A percentile compares a stretch with the other conserved stretches of the same genome.
Evolutionary conservation across 2,113 vertebrate species (phyloP).

Genomic region (Ellobius talpinus): DNA sequence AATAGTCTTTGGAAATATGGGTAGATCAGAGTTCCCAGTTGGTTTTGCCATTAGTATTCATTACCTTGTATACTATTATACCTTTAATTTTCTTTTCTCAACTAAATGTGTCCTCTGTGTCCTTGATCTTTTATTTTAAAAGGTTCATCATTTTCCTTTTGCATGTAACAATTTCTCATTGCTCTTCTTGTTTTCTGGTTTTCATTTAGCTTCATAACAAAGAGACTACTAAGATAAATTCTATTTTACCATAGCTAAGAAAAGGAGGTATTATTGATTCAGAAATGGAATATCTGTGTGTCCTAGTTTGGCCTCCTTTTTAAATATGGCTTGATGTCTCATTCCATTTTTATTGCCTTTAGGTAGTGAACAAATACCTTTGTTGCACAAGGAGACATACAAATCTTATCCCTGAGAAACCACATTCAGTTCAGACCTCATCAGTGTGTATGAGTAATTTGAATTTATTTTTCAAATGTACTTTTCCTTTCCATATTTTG

Average conservation of each 20-base stretch:
- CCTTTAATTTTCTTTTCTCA: conserved; percentile 72
- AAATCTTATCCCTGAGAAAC: conserved; percentile 76
- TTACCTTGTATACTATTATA: conserved; percentile 59
- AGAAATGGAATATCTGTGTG: conserved; percentile 63
- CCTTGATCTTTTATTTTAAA: conserved; percentile 58
- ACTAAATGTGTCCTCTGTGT: conserved; percentile 53
- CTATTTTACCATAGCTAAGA: conserved; percentile 48
- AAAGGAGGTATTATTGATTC: conserved; percentile 70
- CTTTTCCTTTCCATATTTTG: conserved; percentile 74
- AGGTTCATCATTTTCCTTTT: conserved; percentile 50
- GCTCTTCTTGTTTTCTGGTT: conserved; percentile 34
- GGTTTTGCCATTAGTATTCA: conserved; percentile 63
- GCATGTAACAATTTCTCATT: conserved; percentile 32
- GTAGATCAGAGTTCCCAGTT: conserved; percentile 59
- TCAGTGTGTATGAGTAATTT: conserved; percentile 67
- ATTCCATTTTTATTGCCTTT: conserved; percentile 73
- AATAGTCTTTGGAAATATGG: conserved; percentile 59
- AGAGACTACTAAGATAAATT: conserved; percentile 58
- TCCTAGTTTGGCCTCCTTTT: conserved; percentile 69
- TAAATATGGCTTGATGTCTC: conserved; percentile 72
- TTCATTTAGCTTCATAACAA: conserved; percentile 42
- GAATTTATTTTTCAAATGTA: conserved; percentile 77
- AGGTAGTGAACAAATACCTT: conserved; percentile 73
- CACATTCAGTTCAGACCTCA: conserved; percentile 67
- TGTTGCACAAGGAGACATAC: conserved; percentile 57